These are phyloP conservation scores for Heliocidaris erythrogramma DNA, from an alignment of 35 echinoderm and acorn worm genomes.

Conservation along the genomic window DNA sequence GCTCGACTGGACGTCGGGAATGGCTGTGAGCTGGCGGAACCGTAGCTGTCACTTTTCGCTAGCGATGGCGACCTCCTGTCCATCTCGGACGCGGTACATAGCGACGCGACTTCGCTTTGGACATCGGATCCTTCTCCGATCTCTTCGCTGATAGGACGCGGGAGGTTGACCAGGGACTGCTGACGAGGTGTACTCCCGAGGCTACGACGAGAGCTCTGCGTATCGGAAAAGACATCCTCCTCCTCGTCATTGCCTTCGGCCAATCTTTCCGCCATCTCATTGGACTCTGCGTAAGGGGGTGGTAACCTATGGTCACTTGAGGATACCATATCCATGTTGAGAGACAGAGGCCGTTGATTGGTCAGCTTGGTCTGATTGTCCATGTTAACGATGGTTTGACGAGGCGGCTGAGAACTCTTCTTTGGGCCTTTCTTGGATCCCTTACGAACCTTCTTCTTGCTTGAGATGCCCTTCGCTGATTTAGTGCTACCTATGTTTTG, in stretches of 20 bases:
- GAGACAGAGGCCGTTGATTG: slow-evolving; percentile 66
- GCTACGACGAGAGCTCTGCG: slow-evolving; percentile 50
- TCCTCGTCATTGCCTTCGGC: slow-evolving; percentile 47
- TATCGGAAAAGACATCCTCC: slow-evolving; percentile 53
- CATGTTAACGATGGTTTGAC: slow-evolving; percentile 68
- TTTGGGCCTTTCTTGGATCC: slow-evolving; percentile 46
- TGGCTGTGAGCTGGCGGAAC: neutral
- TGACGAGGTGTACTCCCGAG: slow-evolving; percentile 22
- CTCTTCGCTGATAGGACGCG: slow-evolving; percentile 66
- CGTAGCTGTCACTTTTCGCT: slow-evolving; percentile 29
- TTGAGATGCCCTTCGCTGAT: slow-evolving; percentile 59
- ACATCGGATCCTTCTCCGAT: slow-evolving; percentile 35
- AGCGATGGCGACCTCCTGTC: neutral
- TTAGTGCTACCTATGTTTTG: slow-evolving; percentile 27
- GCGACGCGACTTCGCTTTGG: neutral
- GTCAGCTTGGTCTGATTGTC: slow-evolving; percentile 58
- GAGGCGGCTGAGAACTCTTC: slow-evolving; percentile 21
- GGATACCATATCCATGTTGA: slow-evolving; percentile 77
- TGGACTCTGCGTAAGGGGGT: slow-evolving; percentile 84
- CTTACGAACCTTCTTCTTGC: slow-evolving; percentile 45
- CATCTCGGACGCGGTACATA: slow-evolving; percentile 6
- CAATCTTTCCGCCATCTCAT: slow-evolving; percentile 66
- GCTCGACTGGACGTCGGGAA: slow-evolving; percentile 37
- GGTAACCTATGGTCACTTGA: slow-evolving; percentile 58
- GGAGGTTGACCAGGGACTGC: slow-evolving; percentile 51